phyloP scores from a whole-genome alignment of 2,888 invertebrate species.

The Formica aserva region DNA sequence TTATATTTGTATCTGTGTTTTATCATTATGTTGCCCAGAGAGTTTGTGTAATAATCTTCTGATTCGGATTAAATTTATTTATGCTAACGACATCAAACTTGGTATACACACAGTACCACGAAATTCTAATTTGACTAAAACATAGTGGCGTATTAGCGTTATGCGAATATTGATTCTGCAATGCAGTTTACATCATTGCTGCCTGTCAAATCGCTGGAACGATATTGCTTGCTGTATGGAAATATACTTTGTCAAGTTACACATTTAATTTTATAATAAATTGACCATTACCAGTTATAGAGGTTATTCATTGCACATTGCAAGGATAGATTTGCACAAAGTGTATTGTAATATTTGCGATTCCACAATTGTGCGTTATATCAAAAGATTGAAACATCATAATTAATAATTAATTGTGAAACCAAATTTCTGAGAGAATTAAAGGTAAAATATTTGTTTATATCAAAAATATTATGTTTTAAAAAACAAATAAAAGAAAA shows the following conservation, averaged over 20 bases:
- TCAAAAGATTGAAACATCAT: neutral
- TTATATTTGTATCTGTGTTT: neutral
- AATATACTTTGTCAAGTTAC: conserved; percentile 21
- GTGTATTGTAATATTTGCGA: neutral
- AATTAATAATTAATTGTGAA: conserved; percentile 13
- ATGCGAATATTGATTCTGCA: conserved; percentile 34
- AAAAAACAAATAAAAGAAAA: neutral
- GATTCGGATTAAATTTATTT: conserved; percentile 23
- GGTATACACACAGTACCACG: neutral
- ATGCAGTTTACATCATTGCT: conserved; percentile 8
- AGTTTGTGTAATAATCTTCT: conserved; percentile 6
- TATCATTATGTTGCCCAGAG: neutral
- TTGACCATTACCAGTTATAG: conserved; percentile 10
- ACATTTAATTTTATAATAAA: conserved; percentile 34
- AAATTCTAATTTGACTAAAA: conserved; percentile 39
- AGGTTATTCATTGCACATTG: conserved; percentile 20
- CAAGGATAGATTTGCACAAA: conserved; percentile 4
- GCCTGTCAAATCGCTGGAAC: neutral
- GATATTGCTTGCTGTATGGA: neutral
- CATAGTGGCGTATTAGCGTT: neutral
- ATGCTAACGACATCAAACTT: conserved; percentile 7
- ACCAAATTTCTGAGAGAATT: neutral
- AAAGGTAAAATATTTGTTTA: neutral
- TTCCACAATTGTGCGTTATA: neutral
- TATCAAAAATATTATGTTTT: neutral